Conservation (phyloP, 2,888 invertebrate species). For the Spodoptera littoralis region DNA sequence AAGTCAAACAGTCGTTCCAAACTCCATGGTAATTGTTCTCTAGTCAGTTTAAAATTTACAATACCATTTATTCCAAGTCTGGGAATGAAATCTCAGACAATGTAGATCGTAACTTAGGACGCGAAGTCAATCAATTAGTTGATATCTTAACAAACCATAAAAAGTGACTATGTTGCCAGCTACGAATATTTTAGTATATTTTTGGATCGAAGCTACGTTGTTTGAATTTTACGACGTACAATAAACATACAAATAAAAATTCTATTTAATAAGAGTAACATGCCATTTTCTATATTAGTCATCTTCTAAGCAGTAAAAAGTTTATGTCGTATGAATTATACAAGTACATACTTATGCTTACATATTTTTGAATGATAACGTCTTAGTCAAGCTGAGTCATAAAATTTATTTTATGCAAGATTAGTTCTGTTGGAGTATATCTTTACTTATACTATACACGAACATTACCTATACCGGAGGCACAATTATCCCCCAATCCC, state of each 20-base stretch:
- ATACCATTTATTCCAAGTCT: too few species aligned
- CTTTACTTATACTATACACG: too few species aligned
- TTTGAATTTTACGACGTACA: slow-evolving; percentile 37
- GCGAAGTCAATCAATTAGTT: slow-evolving; percentile 10
- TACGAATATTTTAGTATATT: slow-evolving; percentile 14
- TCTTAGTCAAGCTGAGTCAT: slow-evolving; percentile 16
- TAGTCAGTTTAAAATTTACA: too few species aligned
- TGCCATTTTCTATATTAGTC: slow-evolving; percentile 36
- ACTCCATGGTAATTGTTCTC: too few species aligned
- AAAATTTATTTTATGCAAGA: slow-evolving; percentile 9
- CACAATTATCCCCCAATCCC: too few species aligned
- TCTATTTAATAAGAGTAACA: slow-evolving; percentile 36
- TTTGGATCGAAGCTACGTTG: slow-evolving; percentile 17
- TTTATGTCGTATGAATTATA: slow-evolving; percentile 39
- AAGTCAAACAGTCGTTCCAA: too few species aligned
- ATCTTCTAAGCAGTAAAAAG: slow-evolving; percentile 40
- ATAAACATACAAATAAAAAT: slow-evolving; percentile 39
- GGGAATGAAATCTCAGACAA: too few species aligned
- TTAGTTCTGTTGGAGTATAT: too few species aligned
- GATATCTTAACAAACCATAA: slow-evolving; percentile 4
- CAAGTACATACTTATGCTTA: slow-evolving; percentile 29
- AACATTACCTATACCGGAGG: too few species aligned
- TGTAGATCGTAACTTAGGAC: too few species aligned
- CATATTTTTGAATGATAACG: slow-evolving; percentile 34
- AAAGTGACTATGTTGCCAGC: slow-evolving; percentile 14